Percentiles rank a stretch among this genome's conserved stretches.
Conservation (phyloP, 2,797 vertebrate genomes). For the Oceanodroma leucorhoa region DNA sequence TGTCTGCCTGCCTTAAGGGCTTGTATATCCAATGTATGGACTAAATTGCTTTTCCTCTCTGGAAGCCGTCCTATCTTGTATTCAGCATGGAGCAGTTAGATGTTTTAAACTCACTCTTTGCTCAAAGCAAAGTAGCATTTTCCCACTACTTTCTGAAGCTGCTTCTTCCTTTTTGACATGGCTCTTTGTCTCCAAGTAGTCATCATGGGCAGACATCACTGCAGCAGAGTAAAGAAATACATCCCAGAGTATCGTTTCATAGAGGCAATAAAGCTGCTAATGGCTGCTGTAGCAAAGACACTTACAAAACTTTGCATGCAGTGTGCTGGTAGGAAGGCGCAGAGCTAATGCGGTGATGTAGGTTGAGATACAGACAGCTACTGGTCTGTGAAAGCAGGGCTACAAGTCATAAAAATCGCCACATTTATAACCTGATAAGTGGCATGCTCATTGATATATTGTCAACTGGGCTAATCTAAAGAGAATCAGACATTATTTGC, state of each 20-base stretch:
- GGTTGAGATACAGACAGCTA: neutral
- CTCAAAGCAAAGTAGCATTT: neutral
- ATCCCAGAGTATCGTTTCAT: neutral
- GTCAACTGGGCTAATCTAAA: constrained; percentile 20
- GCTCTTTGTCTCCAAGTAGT: constrained; percentile 26
- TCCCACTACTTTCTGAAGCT: neutral
- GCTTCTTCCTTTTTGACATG: neutral
- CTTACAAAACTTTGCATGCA: neutral
- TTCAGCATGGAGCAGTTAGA: neutral
- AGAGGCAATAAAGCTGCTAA: constrained; percentile 27
- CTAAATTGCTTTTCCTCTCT: neutral
- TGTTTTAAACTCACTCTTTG: neutral
- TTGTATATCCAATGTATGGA: neutral
- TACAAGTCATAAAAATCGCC: neutral
- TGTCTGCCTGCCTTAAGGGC: neutral
- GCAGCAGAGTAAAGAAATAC: neutral
- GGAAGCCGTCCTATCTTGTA: neutral
- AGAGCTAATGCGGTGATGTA: neutral
- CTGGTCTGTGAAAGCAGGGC: neutral
- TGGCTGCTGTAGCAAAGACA: neutral
- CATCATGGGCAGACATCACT: neutral
- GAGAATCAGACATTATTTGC: neutral
- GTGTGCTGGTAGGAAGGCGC: neutral
- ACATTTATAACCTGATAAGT: neutral
- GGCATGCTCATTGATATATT: neutral